Percentiles rank a stretch among this genome's conserved stretches.
phyloP scores from a whole-genome alignment of 2,113 vertebrate species.

The Caranx ignobilis region DNA sequence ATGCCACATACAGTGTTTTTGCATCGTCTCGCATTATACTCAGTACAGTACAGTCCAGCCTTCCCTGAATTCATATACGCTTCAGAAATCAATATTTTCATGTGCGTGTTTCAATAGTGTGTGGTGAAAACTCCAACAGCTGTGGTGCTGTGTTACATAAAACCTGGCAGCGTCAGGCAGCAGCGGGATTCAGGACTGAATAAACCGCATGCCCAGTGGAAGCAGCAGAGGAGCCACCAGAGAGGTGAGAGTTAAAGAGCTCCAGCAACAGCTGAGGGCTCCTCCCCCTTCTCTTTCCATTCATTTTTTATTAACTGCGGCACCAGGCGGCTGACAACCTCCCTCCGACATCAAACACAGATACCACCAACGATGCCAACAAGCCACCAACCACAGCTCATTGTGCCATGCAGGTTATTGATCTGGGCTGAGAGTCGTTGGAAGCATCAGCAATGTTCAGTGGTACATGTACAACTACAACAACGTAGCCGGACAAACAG shows the following conservation, averaged over 20 bases:
- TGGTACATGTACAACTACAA: not conserved
- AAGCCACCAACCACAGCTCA: conserved; percentile 2
- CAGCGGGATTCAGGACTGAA: conserved; percentile 64
- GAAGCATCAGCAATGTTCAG: conserved; percentile 2
- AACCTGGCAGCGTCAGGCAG: conserved; percentile 60
- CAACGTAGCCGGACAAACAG: not conserved
- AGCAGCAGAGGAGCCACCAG: conserved; percentile 62
- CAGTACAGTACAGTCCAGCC: not conserved
- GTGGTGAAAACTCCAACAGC: conserved; percentile 64
- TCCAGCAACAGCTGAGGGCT: conserved; percentile 72
- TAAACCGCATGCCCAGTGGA: conserved; percentile 41
- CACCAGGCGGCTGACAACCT: conserved; percentile 65
- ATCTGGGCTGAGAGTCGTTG: conserved; percentile 4
- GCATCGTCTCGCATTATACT: not conserved
- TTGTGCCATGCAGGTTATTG: not conserved
- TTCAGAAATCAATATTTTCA: conserved; percentile 43
- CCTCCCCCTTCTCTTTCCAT: conserved; percentile 70
- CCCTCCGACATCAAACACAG: conserved; percentile 50
- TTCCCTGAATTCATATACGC: conserved; percentile 9
- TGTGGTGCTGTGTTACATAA: conserved; percentile 69
- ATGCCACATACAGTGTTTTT: not conserved
- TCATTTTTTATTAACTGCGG: conserved; percentile 86
- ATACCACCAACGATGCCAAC: conserved; percentile 43
- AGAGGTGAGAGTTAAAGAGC: conserved; percentile 74
- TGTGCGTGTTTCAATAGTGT: conserved; percentile 30